These are phyloP conservation scores for Palythoa caribaeorum DNA, from an alignment of 92 coral and sea anemone genomes.

Conservation along the genomic window DNA sequence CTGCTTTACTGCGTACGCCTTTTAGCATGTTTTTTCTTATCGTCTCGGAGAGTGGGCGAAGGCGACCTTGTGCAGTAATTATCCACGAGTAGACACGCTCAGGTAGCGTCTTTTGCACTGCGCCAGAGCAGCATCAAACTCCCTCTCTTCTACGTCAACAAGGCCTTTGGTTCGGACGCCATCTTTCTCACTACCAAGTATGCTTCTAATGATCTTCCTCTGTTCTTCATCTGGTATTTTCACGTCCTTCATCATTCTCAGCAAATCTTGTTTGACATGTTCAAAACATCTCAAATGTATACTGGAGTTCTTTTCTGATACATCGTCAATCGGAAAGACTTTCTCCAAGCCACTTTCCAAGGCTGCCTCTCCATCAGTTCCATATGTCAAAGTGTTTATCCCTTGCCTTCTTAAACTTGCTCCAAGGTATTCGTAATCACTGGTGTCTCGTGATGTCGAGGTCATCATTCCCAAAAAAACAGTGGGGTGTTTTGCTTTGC, in stretches of 20 bases:
- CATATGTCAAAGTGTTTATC: constrained; percentile 20
- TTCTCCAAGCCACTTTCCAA: constrained; percentile 27
- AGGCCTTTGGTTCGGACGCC: constrained; percentile 57
- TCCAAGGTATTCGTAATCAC: constrained; percentile 46
- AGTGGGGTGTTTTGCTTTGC: constrained; percentile 45
- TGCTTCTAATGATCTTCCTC: not conserved
- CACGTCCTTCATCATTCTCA: not conserved
- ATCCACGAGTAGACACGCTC: not conserved
- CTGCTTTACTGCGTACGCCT: not conserved
- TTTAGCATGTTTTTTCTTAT: not conserved
- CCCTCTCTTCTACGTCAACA: constrained; percentile 46
- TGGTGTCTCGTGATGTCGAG: constrained; percentile 33
- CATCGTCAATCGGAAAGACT: constrained; percentile 11
- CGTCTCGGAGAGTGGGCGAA: not conserved
- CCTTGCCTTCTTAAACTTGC: constrained; percentile 26
- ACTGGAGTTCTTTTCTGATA: constrained; percentile 11
- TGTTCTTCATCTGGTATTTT: not conserved
- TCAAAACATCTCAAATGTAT: constrained; percentile 47
- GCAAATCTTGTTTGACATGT: constrained; percentile 23
- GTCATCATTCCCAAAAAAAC: constrained; percentile 54
- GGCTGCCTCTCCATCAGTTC: constrained; percentile 40
- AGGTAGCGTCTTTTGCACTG: not conserved
- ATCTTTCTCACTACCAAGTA: constrained; percentile 47
- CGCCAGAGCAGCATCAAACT: not conserved
- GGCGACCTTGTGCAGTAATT: too few species aligned